These are phyloP conservation scores for Drosophila kanapiae DNA, from an alignment of 1,140 invertebrate genomes.

Conservation along the genomic window DNA sequence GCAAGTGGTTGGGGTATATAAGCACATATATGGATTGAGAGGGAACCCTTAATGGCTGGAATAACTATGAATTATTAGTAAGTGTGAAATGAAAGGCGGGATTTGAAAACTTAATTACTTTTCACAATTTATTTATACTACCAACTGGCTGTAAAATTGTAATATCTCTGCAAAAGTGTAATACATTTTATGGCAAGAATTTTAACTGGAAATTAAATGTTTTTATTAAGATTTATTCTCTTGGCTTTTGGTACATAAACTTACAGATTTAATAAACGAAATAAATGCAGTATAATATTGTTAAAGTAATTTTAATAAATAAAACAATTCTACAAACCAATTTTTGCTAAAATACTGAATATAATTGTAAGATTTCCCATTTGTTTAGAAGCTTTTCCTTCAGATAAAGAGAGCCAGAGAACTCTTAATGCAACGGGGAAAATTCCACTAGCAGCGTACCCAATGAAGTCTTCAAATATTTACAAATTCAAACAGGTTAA, in stretches of 20 bases:
- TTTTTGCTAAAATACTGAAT: background rate
- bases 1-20: constrained; percentile 13
- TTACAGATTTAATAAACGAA: too few species aligned
- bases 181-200: too few species aligned
- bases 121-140: background rate
- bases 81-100: constrained; percentile 8
- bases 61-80: constrained; percentile 2
- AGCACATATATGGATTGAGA: background rate
- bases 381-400: background rate
- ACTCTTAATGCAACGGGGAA: background rate
- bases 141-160: background rate
- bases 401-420: background rate
- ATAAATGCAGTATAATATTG: too few species aligned
- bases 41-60: background rate
- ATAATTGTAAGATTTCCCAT: too few species aligned
- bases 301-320: too few species aligned
- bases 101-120: constrained; percentile 1
- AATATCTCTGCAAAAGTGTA: too few species aligned
- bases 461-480: constrained; percentile 9
- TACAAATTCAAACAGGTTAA: constrained; percentile 4
- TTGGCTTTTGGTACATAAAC: too few species aligned
- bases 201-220: background rate
- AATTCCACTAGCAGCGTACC: background rate
- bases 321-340: too few species aligned
- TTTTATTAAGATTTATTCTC: too few species aligned